Percentiles rank a stretch among this genome's conserved stretches.
Conservation (phyloP, 2,113 vertebrate species). For the Urocitellus parryii region DNA sequence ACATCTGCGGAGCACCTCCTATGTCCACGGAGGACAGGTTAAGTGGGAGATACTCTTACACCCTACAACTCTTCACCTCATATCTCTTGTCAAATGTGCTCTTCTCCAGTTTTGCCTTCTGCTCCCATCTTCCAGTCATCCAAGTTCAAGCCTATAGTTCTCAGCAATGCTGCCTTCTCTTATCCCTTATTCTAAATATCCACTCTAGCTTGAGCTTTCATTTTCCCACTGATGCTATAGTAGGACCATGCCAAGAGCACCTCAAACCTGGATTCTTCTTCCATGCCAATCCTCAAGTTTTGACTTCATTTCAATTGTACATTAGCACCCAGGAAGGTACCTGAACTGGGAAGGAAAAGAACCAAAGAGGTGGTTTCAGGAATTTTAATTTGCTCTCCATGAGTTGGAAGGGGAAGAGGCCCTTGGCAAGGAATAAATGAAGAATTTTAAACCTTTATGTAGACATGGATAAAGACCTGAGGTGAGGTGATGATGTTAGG, state of each 20-base stretch:
- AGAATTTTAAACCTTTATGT: constrained; percentile 39
- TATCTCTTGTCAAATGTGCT: not conserved
- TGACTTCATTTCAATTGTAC: not conserved
- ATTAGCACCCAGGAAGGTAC: not conserved
- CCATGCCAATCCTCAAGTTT: not conserved
- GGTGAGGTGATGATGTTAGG: not conserved
- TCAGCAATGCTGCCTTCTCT: not conserved
- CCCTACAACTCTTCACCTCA: not conserved
- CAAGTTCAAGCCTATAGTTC: not conserved
- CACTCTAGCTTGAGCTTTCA: not conserved
- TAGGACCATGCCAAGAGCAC: not conserved
- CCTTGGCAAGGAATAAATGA: not conserved
- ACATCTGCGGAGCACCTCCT: not conserved
- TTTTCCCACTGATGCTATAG: not conserved
- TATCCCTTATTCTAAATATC: not conserved
- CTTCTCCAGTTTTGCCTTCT: not conserved
- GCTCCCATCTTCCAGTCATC: not conserved
- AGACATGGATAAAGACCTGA: constrained; percentile 12
- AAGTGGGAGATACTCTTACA: not conserved
- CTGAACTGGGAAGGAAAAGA: not conserved
- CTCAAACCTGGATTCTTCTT: not conserved
- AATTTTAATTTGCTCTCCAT: not conserved
- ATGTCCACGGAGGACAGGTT: not conserved
- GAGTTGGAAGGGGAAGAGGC: not conserved
- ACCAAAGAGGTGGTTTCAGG: not conserved